These are phyloP conservation scores for Platycnemis pennipes DNA, from an alignment of 2,888 invertebrate genomes.

Conservation along the genomic window DNA sequence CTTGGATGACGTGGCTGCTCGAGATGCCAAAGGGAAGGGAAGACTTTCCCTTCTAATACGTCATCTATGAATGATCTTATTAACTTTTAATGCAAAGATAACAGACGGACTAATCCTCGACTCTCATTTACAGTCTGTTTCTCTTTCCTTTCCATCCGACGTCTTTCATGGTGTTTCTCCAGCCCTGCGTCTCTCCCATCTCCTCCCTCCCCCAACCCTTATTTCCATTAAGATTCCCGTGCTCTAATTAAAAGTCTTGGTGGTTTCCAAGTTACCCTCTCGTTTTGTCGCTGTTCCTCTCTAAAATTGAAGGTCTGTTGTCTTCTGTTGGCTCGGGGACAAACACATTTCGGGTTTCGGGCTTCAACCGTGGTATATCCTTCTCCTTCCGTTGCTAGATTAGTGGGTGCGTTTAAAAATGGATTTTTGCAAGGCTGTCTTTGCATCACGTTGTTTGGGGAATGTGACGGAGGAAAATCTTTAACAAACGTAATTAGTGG, in stretches of 20 bases:
- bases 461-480: neutral
- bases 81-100: slow-evolving; percentile 66
- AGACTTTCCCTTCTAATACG: neutral
- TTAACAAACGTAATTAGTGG: neutral
- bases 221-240: slow-evolving; percentile 18
- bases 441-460: neutral
- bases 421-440: neutral
- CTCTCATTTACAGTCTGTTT: slow-evolving; percentile 49
- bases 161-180: neutral
- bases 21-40: neutral
- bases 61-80: slow-evolving; percentile 60
- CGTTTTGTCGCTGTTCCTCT: neutral
- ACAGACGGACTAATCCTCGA: slow-evolving; percentile 60
- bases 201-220: neutral
- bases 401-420: no score
- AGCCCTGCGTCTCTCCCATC: neutral
- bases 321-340: neutral
- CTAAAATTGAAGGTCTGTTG: neutral
- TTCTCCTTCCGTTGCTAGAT: neutral
- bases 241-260: slow-evolving; percentile 19
- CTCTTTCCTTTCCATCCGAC: neutral
- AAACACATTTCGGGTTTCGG: neutral
- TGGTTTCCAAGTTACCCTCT: neutral
- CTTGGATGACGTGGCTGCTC: neutral
- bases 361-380: neutral